Conservation (phyloP, 30 jellyfish, hydroid and myxozoan genomes). For the Nemopilema nomurai region DNA sequence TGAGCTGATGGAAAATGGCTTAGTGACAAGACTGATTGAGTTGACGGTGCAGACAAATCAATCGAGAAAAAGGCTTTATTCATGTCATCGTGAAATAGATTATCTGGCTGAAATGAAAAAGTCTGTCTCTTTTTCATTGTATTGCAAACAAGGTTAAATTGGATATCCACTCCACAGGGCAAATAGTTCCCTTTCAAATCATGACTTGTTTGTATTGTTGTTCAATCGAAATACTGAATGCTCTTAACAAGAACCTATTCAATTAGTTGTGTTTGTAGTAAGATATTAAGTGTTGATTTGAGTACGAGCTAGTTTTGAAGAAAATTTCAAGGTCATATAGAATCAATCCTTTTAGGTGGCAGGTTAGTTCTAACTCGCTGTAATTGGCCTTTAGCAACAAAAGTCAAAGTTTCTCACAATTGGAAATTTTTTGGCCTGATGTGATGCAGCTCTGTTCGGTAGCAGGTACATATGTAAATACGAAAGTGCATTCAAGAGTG, state of each 20-base stretch:
- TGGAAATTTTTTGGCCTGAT: neutral
- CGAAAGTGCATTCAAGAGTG: constrained; percentile 1
- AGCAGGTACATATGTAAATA: constrained; percentile 34
- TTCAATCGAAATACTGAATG: constrained; percentile 10
- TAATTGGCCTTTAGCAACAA: neutral
- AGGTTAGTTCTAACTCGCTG: neutral
- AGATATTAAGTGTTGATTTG: neutral
- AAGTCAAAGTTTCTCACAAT: neutral
- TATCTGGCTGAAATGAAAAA: neutral
- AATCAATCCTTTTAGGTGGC: neutral
- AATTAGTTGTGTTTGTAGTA: constrained; percentile 17
- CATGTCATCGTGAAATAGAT: neutral
- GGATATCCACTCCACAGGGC: constrained; percentile 15
- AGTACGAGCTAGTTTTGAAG: neutral
- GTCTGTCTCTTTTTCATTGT: constrained; percentile 27
- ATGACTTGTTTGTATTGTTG: constrained; percentile 20
- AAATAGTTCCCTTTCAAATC: constrained; percentile 13
- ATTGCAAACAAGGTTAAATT: constrained; percentile 6
- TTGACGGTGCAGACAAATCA: neutral
- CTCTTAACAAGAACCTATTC: neutral
- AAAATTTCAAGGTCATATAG: neutral
- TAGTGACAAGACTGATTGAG: neutral
- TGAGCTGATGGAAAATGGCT: too few relatives aligned
- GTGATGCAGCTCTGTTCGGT: neutral
- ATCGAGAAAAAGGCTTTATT: neutral